Evolutionary conservation across 2,888 invertebrate species (phyloP), one percentile per base, ranked within the genome.

Genomic region (Thalpophila matura): DNA sequence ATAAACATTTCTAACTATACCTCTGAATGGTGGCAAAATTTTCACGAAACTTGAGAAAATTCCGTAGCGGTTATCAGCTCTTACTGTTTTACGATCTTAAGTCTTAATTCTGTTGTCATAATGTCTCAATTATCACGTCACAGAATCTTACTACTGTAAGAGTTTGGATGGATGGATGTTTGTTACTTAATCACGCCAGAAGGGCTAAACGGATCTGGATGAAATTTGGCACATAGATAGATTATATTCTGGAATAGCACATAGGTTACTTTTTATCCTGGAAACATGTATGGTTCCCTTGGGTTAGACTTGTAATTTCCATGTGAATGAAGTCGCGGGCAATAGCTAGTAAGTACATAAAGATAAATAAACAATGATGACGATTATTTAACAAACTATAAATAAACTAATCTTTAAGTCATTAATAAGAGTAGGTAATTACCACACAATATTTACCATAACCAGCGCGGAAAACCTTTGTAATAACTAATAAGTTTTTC

Each of bases 331-430:
- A n/a, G n/a, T n/a, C n/a, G n/a, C n/a, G n/a, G n/a, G n/a, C n/a
- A n/a, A n/a, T n/a, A n/a, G n/a, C n/a, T n/a, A n/a, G 26, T 61
- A 50, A 62, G 24, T 54, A 55, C 38, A 29, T 53, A 16, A 4
- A 49, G 47, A 69, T 43, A 58, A 45, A 69, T 69, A 46, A 69
- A 75, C 70, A 60, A 45, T 40, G 35, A 68, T 46, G 69, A 53
- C 45, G 43, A 69, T 40, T 50, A 69, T 68, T 49, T 35, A 53
- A 58, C 31, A 29, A 69, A 37, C 43, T 69, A 69, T 60, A 53
- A 59, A 53, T 54, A 57, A 43, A 35, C 20, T 59, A 40, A 54
- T 53, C 29, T 47, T 49, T 7, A 40, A 3, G 29, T 40, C 18
- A 68, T 49, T 74, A 49, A 53, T 45, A 50, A 5, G 33, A 50